A percentile compares a stretch with the other conserved stretches of the same genome.
These are phyloP conservation scores for Cynopterus brachyotis DNA, from an alignment of 2,113 vertebrate genomes.

Conservation along the genomic window DNA sequence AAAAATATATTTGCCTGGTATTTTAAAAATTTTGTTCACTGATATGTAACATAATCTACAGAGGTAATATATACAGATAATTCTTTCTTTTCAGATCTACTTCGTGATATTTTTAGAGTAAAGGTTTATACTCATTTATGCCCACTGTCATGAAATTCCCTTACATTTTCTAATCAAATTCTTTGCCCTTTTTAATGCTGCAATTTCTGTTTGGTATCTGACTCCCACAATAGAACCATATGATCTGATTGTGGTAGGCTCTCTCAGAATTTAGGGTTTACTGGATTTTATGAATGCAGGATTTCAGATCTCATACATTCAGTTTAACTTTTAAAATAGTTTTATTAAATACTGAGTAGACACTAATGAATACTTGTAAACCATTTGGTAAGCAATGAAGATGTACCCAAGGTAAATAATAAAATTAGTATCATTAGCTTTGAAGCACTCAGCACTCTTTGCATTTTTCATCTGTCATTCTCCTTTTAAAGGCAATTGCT, in stretches of 20 bases:
- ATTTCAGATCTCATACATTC: background rate
- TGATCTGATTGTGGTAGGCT: background rate
- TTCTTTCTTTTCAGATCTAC: background rate
- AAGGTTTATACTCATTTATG: background rate
- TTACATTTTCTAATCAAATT: background rate
- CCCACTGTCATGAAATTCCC: background rate
- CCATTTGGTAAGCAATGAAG: background rate
- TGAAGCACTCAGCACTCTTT: accelerated
- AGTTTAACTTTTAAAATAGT: background rate
- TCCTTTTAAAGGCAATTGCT: background rate
- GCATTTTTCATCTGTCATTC: background rate
- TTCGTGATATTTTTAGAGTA: background rate
- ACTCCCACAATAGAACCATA: background rate
- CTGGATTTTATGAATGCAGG: background rate
- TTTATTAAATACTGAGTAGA: background rate
- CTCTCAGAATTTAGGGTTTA: background rate
- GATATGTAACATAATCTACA: background rate
- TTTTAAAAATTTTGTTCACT: background rate
- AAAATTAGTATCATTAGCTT: background rate
- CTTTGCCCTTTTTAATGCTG: background rate
- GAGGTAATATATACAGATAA: background rate
- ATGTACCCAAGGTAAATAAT: background rate
- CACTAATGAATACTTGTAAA: background rate
- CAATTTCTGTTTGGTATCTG: background rate
- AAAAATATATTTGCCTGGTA: background rate